These are phyloP conservation scores for Palythoa heliodiscus DNA, from an alignment of 92 coral and sea anemone genomes.

Conservation along the genomic window DNA sequence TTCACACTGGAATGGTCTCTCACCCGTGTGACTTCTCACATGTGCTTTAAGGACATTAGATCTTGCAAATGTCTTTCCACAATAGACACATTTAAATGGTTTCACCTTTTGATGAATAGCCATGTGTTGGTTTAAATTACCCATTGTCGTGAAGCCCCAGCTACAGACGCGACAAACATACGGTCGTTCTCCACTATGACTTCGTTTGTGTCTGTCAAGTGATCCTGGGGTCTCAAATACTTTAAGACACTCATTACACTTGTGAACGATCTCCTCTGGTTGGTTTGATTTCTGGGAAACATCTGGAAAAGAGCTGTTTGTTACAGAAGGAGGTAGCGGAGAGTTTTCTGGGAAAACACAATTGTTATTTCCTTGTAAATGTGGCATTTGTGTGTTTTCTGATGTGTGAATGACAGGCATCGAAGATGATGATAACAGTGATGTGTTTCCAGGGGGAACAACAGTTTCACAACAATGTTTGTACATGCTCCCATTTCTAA, in stretches of 20 bases:
- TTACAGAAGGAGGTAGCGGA: background rate
- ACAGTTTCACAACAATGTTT: conserved; percentile 43
- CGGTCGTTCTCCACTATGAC: conserved; percentile 87
- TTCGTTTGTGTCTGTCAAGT: conserved; percentile 76
- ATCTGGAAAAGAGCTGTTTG: background rate
- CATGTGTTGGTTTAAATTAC: conserved; percentile 85
- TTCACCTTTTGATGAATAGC: conserved; percentile 92
- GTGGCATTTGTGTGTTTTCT: conserved; percentile 35
- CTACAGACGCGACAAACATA: conserved; percentile 88
- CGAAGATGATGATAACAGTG: conserved; percentile 8
- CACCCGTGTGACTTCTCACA: conserved; percentile 91
- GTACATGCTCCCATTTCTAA: conserved; percentile 30
- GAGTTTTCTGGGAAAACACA: conserved; percentile 31
- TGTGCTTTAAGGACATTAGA: conserved; percentile 92
- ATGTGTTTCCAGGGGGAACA: background rate
- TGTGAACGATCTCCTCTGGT: conserved; percentile 51
- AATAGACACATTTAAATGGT: conserved; percentile 89
- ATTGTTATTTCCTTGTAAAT: conserved; percentile 27
- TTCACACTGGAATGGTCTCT: conserved; percentile 87
- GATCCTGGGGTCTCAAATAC: conserved; percentile 86
- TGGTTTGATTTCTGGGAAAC: background rate
- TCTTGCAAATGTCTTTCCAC: conserved; percentile 94
- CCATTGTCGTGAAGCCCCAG: conserved; percentile 90
- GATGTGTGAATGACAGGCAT: background rate
- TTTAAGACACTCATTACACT: conserved; percentile 74